Percentiles rank a stretch among this genome's conserved stretches.
phyloP scores from a whole-genome alignment of 2,888 invertebrate species.

The Strigamia maritima region DNA sequence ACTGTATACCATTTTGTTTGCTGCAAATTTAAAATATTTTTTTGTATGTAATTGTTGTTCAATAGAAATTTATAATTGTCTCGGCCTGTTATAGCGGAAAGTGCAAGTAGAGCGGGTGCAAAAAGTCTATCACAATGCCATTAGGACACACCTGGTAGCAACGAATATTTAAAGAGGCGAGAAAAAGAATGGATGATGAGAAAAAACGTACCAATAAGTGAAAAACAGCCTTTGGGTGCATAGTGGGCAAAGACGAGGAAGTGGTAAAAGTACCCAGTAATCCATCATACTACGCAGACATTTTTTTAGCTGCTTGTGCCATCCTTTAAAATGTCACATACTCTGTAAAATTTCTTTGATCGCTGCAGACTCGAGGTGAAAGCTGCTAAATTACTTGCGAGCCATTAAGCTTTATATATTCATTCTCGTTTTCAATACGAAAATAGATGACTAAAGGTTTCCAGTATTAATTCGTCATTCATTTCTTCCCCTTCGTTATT shows the following conservation, averaged over 20 bases:
- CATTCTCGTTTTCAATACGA: neutral
- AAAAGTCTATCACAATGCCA: slow-evolving; percentile 10
- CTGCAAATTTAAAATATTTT: neutral
- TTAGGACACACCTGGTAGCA: slow-evolving; percentile 5
- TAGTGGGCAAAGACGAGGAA: neutral
- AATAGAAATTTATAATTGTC: neutral
- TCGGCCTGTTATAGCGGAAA: neutral
- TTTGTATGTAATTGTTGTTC: neutral
- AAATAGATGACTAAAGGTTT: neutral
- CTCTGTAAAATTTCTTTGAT: neutral
- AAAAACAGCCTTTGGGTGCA: neutral
- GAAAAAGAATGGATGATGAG: neutral
- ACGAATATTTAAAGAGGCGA: slow-evolving; percentile 1
- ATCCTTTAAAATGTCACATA: neutral
- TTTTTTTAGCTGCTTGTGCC: neutral
- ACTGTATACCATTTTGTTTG: neutral
- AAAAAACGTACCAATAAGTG: neutral
- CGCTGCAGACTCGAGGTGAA: neutral
- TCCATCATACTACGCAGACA: neutral
- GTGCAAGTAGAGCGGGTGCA: neutral
- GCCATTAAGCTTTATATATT: neutral
- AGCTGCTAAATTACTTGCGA: neutral
- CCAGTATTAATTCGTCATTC: too few species aligned
- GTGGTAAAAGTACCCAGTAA: neutral
- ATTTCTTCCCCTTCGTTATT: too few species aligned